Conservation (phyloP, 2,797 vertebrate species). For the Malacoctenus gilli region DNA sequence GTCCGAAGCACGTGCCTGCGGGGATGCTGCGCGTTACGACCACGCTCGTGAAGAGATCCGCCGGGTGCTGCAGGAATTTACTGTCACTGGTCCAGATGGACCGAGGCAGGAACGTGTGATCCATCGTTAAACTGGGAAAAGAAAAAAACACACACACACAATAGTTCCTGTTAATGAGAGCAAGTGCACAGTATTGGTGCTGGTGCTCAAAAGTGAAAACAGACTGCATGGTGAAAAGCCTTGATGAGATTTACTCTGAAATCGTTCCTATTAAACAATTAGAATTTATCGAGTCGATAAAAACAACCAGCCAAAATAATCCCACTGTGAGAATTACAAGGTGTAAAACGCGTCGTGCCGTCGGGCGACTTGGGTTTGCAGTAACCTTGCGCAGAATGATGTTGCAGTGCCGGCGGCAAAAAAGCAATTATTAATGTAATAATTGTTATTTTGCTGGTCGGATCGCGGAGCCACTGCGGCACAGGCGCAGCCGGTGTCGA, state of each 20-base stretch:
- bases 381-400: neutral
- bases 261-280: no score
- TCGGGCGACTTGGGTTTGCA: slow-evolving; percentile 17
- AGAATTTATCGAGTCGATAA: no score
- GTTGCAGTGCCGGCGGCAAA: neutral
- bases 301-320: no score
- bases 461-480: slow-evolving; percentile 10
- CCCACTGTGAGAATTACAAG: no score
- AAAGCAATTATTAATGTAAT: neutral
- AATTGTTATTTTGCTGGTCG: neutral
- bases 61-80: slow-evolving; percentile 84
- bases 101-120: slow-evolving; percentile 82
- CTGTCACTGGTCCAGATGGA: slow-evolving; percentile 84
- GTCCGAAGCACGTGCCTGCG: slow-evolving; percentile 85
- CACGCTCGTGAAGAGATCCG: slow-evolving; percentile 85
- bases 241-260: no score
- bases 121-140: slow-evolving; percentile 79
- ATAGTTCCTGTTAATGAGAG: no score
- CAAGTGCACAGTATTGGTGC: neutral
- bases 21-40: slow-evolving; percentile 88
- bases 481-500: slow-evolving; percentile 35
- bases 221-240: no score
- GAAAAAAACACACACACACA: no score
- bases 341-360: no score
- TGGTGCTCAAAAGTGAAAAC: no score